Evolutionary conservation across 2,113 vertebrate genomes (phyloP).

Genomic region (Macquaria ambigua): DNA sequence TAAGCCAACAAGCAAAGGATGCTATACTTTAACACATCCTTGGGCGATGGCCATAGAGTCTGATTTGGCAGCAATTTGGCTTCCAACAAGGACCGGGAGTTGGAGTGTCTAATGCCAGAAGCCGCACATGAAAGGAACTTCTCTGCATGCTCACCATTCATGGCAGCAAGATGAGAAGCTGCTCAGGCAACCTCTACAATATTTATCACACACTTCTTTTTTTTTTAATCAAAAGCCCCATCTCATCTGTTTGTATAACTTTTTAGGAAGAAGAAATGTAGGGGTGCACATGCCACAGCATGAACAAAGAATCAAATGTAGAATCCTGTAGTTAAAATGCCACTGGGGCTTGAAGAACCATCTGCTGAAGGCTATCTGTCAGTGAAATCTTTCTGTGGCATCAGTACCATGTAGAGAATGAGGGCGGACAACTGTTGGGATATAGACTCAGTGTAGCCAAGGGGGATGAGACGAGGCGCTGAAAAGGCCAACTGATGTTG

Average conservation of each 20-base stretch:
- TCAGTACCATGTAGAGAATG: constrained; percentile 72
- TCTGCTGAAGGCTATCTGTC: constrained; percentile 81
- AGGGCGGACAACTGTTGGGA: constrained; percentile 74
- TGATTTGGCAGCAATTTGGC: constrained; percentile 53
- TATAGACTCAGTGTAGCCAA: constrained; percentile 47
- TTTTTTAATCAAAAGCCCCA: background rate
- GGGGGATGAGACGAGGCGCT: constrained; percentile 31
- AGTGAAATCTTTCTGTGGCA: constrained; percentile 74
- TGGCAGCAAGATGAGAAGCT: constrained; percentile 37
- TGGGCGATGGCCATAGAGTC: constrained; percentile 19
- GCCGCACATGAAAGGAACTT: constrained; percentile 33
- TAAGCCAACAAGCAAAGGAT: constrained; percentile 24
- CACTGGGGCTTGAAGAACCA: constrained; percentile 64
- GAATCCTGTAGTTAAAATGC: constrained; percentile 57
- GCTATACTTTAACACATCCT: constrained; percentile 36
- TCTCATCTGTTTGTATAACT: constrained; percentile 15
- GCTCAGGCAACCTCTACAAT: constrained; percentile 20
- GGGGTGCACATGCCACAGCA: constrained; percentile 28
- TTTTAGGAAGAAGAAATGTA: background rate
- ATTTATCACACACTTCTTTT: constrained; percentile 13
- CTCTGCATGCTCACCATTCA: constrained; percentile 24
- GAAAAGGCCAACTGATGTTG: constrained; percentile 72
- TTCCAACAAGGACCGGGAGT: constrained; percentile 30
- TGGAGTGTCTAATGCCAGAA: constrained; percentile 14
- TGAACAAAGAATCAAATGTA: constrained; percentile 42